Base-by-base conservation (phyloP, 2,113 vertebrate species). In the Lophochroa leadbeateri region DNA sequence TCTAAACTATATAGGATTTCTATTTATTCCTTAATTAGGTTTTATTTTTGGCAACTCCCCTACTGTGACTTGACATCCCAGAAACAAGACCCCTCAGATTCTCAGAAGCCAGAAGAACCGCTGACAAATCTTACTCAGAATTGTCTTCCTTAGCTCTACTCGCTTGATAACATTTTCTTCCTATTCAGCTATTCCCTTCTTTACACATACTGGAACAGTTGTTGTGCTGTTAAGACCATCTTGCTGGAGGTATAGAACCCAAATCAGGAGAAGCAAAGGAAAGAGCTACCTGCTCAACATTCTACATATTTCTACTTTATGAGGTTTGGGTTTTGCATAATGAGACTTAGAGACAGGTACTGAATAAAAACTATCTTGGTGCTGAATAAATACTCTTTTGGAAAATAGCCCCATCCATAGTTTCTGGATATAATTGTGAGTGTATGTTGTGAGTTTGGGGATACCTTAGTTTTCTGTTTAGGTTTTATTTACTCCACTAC, bases 41-140 rank as follows among this genome's bases (percentile, higher is more conserved):
- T 94, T 94, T 97, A 96, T 97, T 97, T 95, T 89, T 17, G 25
- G 94, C 91, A 96, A n/a, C 94, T 96, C 92, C 89, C 95, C 77
- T 88, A 72, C 92, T 85, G 89, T 89, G 90, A 76, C 70, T 94
- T 57, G 83, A 93, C 82, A 58, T 94, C 79, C 79, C 91, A 72
- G 89, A 84, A 95, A 88, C 7, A 46, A 88, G 86, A 95, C 94
- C 94, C 96, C 97, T 94, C 82, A 63, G n/a, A 76, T 96, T 96
- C 96, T 96, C 95, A 92, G 90, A 83, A 88, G 78, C 65, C 75
- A 87, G 65, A 74, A 91, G 61, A 27, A 47, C 29, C 61, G 52
- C 44, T 86, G 88, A 86, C 77, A 94, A 61, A 90, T 70, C 29
- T 13, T 50, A 33, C 4, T 87, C 67, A 35, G 60, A 81, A 13